Conservation (phyloP, 2,113 vertebrate genomes). For the Casuarius casuarius region DNA sequence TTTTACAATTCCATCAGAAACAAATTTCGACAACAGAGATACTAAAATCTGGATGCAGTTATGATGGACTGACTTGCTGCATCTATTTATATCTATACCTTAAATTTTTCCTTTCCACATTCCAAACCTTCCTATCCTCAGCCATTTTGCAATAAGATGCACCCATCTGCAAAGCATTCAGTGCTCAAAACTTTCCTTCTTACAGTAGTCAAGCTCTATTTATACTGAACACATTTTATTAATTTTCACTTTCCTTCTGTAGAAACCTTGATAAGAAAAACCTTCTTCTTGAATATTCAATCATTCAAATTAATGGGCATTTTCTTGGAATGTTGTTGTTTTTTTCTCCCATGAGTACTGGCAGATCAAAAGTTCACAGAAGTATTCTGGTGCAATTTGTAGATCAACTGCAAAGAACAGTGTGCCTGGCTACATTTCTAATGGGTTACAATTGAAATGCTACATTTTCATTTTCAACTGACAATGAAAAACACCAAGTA, state of each 20-base stretch:
- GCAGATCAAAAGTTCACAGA: slow-evolving; percentile 76
- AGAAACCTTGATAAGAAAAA: slow-evolving; percentile 72
- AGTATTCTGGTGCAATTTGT: slow-evolving; percentile 77
- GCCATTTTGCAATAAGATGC: slow-evolving; percentile 28
- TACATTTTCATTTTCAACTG: slow-evolving; percentile 78
- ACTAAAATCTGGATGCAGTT: background rate
- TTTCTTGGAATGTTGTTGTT: slow-evolving; percentile 65
- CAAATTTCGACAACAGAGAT: background rate
- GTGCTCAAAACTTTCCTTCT: background rate
- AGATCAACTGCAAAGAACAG: slow-evolving; percentile 71
- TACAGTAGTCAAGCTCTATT: slow-evolving; percentile 58
- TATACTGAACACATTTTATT: slow-evolving; percentile 55
- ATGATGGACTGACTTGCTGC: background rate
- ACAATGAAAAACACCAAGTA: slow-evolving; percentile 76
- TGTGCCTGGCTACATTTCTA: slow-evolving; percentile 61
- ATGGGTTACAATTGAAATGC: slow-evolving; percentile 75
- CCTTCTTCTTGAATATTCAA: slow-evolving; percentile 64
- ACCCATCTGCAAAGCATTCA: slow-evolving; percentile 23
- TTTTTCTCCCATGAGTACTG: slow-evolving; percentile 7
- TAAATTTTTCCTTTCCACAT: background rate
- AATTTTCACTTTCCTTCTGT: slow-evolving; percentile 71
- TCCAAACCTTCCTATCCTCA: background rate
- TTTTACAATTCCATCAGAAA: background rate
- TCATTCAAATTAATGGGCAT: slow-evolving; percentile 75
- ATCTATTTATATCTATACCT: background rate